These are phyloP conservation scores for Bos javanicus DNA, from an alignment of 2,113 vertebrate genomes.

Conservation along the genomic window DNA sequence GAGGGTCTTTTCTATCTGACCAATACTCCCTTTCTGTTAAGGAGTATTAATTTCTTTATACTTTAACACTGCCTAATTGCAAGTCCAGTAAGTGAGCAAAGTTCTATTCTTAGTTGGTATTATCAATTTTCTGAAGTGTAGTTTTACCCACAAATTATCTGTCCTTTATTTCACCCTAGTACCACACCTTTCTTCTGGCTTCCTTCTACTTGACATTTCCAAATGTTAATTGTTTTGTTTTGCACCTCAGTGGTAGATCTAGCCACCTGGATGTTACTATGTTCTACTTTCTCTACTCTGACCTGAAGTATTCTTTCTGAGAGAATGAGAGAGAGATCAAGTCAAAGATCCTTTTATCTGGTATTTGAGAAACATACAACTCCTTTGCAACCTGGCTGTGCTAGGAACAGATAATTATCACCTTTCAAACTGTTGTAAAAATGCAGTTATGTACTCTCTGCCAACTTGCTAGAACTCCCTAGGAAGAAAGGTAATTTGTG, in stretches of 20 bases:
- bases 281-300: not conserved
- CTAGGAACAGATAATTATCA: not conserved
- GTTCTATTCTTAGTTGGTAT: not conserved
- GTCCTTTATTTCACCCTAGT: not conserved
- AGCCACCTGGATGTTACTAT: not conserved
- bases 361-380: not conserved
- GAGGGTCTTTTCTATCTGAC: not conserved
- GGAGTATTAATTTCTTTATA: not conserved
- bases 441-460: not conserved
- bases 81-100: not conserved
- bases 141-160: conserved; percentile 10
- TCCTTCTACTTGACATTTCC: not conserved
- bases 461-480: not conserved
- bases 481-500: not conserved
- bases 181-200: not conserved
- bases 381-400: not conserved
- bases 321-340: not conserved
- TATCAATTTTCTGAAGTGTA: not conserved
- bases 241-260: not conserved
- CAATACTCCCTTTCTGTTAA: not conserved
- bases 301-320: not conserved
- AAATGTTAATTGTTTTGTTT: not conserved
- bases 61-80: not conserved
- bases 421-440: not conserved
- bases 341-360: not conserved